Base-by-base conservation (phyloP, 2,888 invertebrate species). In the Phasia obesa region DNA sequence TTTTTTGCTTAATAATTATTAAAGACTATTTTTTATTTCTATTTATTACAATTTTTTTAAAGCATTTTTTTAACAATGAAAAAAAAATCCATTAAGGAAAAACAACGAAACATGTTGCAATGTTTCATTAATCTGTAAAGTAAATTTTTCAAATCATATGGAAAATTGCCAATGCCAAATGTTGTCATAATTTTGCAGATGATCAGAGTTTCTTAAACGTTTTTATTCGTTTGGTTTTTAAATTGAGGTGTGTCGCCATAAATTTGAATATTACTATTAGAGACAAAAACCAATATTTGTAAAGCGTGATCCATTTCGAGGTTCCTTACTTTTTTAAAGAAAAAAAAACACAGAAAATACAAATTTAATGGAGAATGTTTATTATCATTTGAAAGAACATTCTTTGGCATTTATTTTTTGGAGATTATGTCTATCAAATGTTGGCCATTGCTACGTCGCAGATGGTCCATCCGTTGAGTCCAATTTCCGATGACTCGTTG, bases 61-160 rank as follows among this genome's bases (percentile, higher is more conserved):
- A 31, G 9, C 13, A 38, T 11, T 42, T 42, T n/a, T 42, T 42
- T 13, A n/a, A 42, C 38, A 42, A 42, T 13, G n/a, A 15, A 42
- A n/a, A n/a, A 42, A 42, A 13, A 42, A 13, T 42, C n/a, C n/a
- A n/a, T n/a, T 42, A n/a, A 42, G n/a, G 42, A 19, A 47, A 47
- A 47, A 47, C 2, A n/a, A 27, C 27, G 31, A 21, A 44, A 23
- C 31, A 44, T 31, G 7, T 31, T 49, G 19, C 17, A 31, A 25
- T 42, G 21, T 53, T 42, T 38, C 17, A 62, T 47, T 38, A 47
- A 57, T 19, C 44, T 44, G 47, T n/a, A 21, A 55, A 27, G 19
- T 59, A 53, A 75, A 65, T 53, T 57, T 38, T 75, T 19, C 47
- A 80, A 79, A 71, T 49, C 53, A 75, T 38, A 74, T 75, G 75